phyloP scores from a whole-genome alignment of 2,888 invertebrate species.

The Blastobasis adustella region DNA sequence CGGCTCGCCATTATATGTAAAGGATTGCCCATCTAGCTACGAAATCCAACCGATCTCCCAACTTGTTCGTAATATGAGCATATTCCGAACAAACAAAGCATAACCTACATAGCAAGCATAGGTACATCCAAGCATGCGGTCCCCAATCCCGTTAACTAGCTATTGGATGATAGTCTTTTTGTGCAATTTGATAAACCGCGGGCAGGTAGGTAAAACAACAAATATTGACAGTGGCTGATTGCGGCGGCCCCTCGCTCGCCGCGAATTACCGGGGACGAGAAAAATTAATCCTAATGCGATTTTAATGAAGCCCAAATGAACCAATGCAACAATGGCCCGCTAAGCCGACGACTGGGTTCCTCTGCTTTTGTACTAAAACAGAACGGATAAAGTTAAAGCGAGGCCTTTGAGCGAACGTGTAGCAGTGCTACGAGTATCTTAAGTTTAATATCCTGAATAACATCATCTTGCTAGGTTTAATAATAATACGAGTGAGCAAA shows the following conservation, averaged over 20 bases:
- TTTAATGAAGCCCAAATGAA: slow-evolving; percentile 73
- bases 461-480: too few species aligned
- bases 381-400: slow-evolving; percentile 15
- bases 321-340: slow-evolving; percentile 69
- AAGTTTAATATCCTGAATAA: background rate
- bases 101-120: too few species aligned
- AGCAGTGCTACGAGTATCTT: background rate
- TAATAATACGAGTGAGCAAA: background rate
- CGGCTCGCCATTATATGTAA: too few species aligned
- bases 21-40: too few species aligned
- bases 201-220: slow-evolving; percentile 56
- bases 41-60: too few species aligned
- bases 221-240: slow-evolving; percentile 73
- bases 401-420: too few species aligned
- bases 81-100: too few species aligned
- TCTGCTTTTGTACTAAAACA: slow-evolving; percentile 42
- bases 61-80: too few species aligned
- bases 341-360: slow-evolving; percentile 56
- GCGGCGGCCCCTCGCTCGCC: slow-evolving; percentile 67
- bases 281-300: slow-evolving; percentile 76
- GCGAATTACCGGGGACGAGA: slow-evolving; percentile 71
- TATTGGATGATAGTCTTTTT: background rate
- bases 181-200: slow-evolving; percentile 38
- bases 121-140: too few species aligned
- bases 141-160: background rate